These are phyloP conservation scores for Drosophila repletoides DNA, from an alignment of 1,140 invertebrate species.

Conservation along the genomic window DNA sequence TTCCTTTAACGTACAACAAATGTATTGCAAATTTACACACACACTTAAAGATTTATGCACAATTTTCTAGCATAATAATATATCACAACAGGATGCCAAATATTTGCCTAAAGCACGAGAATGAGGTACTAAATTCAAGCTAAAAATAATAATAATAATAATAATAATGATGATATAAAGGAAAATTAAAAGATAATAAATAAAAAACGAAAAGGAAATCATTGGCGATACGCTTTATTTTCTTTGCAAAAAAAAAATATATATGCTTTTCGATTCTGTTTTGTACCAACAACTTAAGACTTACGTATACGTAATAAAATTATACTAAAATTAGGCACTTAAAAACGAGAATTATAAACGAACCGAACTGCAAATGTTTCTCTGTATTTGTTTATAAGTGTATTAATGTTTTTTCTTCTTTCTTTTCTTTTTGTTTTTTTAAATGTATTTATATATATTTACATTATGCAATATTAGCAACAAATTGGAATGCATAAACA, in stretches of 20 bases:
- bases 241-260: slow-evolving; percentile 64
- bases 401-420: too few species aligned
- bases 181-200: slow-evolving; percentile 18
- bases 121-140: slow-evolving; percentile 49
- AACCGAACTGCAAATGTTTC: slow-evolving; percentile 48
- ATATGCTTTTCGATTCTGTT: slow-evolving; percentile 69
- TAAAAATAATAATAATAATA: slow-evolving; percentile 7
- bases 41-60: slow-evolving; percentile 42
- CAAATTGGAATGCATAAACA: slow-evolving; percentile 74
- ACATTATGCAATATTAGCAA: slow-evolving; percentile 46
- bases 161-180: too few species aligned
- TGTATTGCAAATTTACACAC: slow-evolving; percentile 57
- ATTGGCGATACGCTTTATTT: slow-evolving; percentile 74
- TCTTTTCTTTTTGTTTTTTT: too few species aligned
- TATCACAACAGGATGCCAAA: slow-evolving; percentile 74
- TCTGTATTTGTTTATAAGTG: slow-evolving; percentile 43
- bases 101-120: slow-evolving; percentile 69
- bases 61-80: slow-evolving; percentile 54
- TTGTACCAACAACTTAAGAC: slow-evolving; percentile 77
- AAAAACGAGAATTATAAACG: slow-evolving; percentile 63
- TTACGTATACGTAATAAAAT: slow-evolving; percentile 59
- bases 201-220: slow-evolving; percentile 43
- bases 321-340: slow-evolving; percentile 59
- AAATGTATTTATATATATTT: slow-evolving; percentile 44
- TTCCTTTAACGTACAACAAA: slow-evolving; percentile 68